A percentile compares a stretch with the other conserved stretches of the same genome.
Conservation (phyloP, 2,888 invertebrate genomes). For the Pristionchus maxplancki region DNA sequence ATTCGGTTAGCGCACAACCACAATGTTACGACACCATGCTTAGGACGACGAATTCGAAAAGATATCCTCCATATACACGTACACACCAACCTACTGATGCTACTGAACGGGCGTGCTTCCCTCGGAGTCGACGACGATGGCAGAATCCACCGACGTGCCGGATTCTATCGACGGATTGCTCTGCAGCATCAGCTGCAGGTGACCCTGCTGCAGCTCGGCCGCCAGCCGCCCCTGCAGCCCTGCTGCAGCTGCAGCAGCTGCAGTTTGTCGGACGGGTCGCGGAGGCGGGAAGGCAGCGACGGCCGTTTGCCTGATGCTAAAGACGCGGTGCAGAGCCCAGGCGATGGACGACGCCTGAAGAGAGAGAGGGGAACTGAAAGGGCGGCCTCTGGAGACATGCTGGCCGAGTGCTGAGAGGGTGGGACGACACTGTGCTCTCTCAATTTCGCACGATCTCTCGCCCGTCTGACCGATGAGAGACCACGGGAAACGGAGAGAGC, state of each 20-base stretch:
- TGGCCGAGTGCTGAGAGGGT: no score
- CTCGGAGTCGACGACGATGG: constrained; percentile 3
- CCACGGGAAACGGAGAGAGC: neutral
- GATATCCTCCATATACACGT: neutral
- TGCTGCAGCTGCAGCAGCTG: neutral
- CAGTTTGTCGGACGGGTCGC: neutral
- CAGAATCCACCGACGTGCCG: constrained; percentile 4
- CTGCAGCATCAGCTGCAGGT: constrained; percentile 30
- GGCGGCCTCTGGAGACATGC: no score
- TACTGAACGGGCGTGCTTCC: constrained; percentile 30
- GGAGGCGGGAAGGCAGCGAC: constrained; percentile 48
- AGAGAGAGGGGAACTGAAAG: constrained; percentile 16
- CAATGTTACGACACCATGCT: constrained; percentile 10
- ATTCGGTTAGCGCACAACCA: neutral
- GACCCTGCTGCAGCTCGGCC: neutral
- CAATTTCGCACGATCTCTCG: no score
- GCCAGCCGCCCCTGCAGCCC: neutral
- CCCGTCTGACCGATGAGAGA: neutral
- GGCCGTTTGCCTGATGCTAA: constrained; percentile 63
- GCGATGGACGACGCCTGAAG: constrained; percentile 74
- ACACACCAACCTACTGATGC: constrained; percentile 16
- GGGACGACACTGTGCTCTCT: no score
- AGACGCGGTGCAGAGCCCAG: constrained; percentile 76
- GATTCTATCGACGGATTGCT: constrained; percentile 31
- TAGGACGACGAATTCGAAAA: neutral